Evolutionary conservation across 2,888 invertebrate genomes (phyloP), one percentile per base, ranked within the genome.

Genomic region (Leptinotarsa juncta): DNA sequence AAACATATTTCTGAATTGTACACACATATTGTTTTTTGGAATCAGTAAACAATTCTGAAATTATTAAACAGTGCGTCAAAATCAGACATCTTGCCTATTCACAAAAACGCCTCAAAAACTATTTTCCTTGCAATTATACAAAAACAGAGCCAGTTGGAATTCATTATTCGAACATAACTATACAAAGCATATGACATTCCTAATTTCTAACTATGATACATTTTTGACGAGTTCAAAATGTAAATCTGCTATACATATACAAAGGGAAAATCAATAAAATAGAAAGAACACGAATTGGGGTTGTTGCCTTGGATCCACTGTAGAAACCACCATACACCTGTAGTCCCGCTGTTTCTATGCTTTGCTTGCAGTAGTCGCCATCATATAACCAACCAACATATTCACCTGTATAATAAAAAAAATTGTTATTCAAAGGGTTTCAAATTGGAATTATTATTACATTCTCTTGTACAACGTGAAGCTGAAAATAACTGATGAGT

Each of bases 371-470:
- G 85, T 95, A 96, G 86, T 96, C 96, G 1, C 96, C 96, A 83
- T 96, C 96, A 83, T 96, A 96, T 70, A 93, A 93, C 97, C 97
- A 97, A 55, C 97, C 97, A 15, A 96, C 91, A 81, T 93, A 93
- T 86, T 96, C 96, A 93, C 78, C 78, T 79, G 51, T n/a, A 75
- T 71, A 23, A 75, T 42, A 65, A 70, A 51, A 50, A 26, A 18
- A 48, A 74, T 7, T 20, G n/a, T 60, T 32, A 57, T 42, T 42
- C 10, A 42, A 42, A 42, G 2, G 42, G 10, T 42, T 42, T 42
- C 42, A 12, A 10, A 42, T 42, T 42, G 42, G 3, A 42, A 42
- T 42, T 10, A 42, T 10, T 42, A 42, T 42, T 12, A 3, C 42
- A 42, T 42, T 10, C 3, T 42, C 42, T 42, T 42, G 2, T 10